These are phyloP conservation scores for Mionectes macconnelli DNA, from an alignment of 2,113 vertebrate genomes.

Conservation along the genomic window DNA sequence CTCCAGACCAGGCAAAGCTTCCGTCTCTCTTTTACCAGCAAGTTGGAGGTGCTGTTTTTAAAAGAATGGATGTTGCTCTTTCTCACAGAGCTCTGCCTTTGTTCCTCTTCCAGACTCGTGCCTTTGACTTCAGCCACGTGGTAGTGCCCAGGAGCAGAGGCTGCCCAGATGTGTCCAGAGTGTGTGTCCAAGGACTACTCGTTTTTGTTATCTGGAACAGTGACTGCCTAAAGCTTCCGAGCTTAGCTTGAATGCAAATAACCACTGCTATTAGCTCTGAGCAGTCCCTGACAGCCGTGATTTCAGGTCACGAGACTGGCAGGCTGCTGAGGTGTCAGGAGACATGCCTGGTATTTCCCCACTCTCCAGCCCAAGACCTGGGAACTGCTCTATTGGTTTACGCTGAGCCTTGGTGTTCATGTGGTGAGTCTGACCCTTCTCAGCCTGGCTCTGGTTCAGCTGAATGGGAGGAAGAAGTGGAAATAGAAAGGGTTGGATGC, in stretches of 20 bases:
- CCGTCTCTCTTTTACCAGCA: background rate
- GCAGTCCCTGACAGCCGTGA: background rate
- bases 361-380: background rate
- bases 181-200: background rate
- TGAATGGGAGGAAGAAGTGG: background rate
- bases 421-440: background rate
- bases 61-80: background rate
- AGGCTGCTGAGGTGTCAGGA: conserved; percentile 6
- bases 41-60: background rate
- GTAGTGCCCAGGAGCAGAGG: background rate
- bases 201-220: background rate
- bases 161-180: background rate
- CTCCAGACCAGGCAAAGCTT: background rate
- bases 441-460: background rate
- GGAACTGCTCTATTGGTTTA: background rate
- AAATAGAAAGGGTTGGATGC: background rate
- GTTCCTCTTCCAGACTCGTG: background rate
- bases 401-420: background rate
- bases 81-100: background rate
- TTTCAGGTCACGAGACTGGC: background rate
- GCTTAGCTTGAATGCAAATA: background rate
- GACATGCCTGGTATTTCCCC: background rate
- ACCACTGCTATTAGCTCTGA: background rate
- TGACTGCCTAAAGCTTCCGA: background rate
- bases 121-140: background rate